Base-by-base conservation (phyloP, 2,888 invertebrate species). In the Tenthredo distinguenda region DNA sequence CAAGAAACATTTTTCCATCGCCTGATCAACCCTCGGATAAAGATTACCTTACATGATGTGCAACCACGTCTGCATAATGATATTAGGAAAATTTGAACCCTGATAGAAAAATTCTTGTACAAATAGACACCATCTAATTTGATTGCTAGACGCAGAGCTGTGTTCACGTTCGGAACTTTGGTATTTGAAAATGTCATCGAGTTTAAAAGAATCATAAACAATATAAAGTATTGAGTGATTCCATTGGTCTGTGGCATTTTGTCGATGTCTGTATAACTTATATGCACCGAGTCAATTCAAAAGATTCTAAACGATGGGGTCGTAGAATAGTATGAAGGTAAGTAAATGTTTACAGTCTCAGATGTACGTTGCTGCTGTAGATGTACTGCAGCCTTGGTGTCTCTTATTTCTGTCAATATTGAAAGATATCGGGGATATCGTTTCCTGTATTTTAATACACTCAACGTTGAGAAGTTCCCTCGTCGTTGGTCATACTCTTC, bases 371-470 rank as follows among this genome's bases (percentile, higher is more conserved):
- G 26, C 26, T 47, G 40, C 31, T 31, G 71, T 18, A 10, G 31
- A 7, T 21, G n/a, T 47, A 50, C 18, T 55, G 50, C 77, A 34
- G 31, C n/a, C 21, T 40, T 62, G 47, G 81, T 81, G 81, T 26
- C 58, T 81, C 62, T 81, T 81, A 62, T 81, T 81, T 81, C 58
- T 62, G 40, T 81, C 81, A 81, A 81, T 81, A 81, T 62, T 81
- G 58, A 62, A 81, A 81, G 47, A 37, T 81, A 81, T 81, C 62
- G 40, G 18, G 37, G 62, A 58, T 58, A 81, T 81, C 58, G 37
- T 62, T 58, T 81, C 58, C 18, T n/a, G 58, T 58, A 62, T 81
- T 81, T 62, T 58, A 34, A 58, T 58, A 37, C 58, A 81, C 58
- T 81, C 58, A 62, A 62, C 62, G 40, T 62, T 40, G 62, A 62